phyloP scores from a whole-genome alignment of 1,140 invertebrate genomes.

The Orussus abietinus region DNA sequence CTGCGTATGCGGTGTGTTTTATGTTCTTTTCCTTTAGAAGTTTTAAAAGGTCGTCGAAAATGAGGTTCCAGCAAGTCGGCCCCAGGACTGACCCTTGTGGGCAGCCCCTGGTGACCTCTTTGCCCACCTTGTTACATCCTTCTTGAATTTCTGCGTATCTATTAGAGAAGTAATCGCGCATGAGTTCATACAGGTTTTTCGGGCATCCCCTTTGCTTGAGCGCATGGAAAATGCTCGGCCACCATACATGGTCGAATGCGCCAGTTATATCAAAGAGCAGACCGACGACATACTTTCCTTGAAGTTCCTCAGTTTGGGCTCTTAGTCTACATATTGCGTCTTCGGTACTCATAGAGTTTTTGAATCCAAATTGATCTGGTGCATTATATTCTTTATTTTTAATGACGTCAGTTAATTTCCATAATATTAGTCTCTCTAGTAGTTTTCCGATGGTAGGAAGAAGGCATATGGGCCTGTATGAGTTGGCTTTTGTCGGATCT shows the following conservation, averaged over 20 bases:
- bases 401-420: too few relatives aligned
- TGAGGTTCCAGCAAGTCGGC: conserved; percentile 18
- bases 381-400: too few relatives aligned
- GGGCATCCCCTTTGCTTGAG: not conserved
- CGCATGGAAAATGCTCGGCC: not conserved
- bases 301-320: too few relatives aligned
- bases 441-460: too few relatives aligned
- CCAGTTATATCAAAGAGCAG: conserved; percentile 10
- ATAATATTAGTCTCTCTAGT: too few relatives aligned
- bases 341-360: too few relatives aligned
- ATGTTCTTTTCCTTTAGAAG: too few relatives aligned
- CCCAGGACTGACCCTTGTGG: conserved; percentile 26
- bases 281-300: not conserved
- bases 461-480: too few relatives aligned
- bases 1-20: too few relatives aligned
- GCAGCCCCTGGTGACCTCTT: conserved; percentile 18
- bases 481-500: too few relatives aligned
- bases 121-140: conserved; percentile 4
- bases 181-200: not conserved
- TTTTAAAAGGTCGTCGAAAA: conserved; percentile 20
- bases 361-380: too few relatives aligned
- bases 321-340: too few relatives aligned
- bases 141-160: not conserved
- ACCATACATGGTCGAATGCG: not conserved
- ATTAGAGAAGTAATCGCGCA: conserved; percentile 1